Percentiles rank a stretch among this genome's conserved stretches.
These are phyloP conservation scores for Platysternon megacephalum DNA, from an alignment of 2,113 vertebrate species.

Conservation along the genomic window DNA sequence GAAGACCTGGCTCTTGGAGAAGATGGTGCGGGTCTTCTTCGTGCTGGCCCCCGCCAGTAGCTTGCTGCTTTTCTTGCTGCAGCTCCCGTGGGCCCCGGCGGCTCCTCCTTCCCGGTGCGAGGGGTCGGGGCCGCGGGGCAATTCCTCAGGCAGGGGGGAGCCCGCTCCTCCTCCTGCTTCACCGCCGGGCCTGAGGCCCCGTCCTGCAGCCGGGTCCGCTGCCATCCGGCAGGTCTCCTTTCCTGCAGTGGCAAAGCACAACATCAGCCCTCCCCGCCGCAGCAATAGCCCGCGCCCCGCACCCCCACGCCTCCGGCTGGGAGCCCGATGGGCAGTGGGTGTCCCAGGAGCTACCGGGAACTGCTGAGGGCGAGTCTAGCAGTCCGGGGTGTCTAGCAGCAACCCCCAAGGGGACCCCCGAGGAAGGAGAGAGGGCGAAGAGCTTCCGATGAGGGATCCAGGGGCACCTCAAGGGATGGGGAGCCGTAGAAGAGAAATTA, in stretches of 20 bases:
- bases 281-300: background rate
- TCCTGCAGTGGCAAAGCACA: constrained; percentile 44
- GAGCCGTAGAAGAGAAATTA: background rate
- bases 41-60: constrained; percentile 56
- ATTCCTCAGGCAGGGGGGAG: background rate
- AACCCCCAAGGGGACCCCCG: background rate
- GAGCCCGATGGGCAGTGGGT: background rate
- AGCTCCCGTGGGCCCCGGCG: background rate
- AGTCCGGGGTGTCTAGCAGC: too few species aligned
- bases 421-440: background rate
- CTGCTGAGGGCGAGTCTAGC: background rate
- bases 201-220: background rate
- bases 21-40: constrained; percentile 91
- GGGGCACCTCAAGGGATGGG: background rate
- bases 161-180: background rate
- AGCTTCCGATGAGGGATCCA: background rate
- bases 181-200: background rate
- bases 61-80: background rate
- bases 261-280: background rate
- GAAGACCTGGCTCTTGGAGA: constrained; percentile 90
- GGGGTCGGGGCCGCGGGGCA: background rate
- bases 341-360: background rate
- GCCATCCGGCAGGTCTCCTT: background rate
- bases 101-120: background rate
- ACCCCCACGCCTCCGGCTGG: background rate